A percentile compares a stretch with the other conserved stretches of the same genome.
These are phyloP conservation scores for Gadus macrocephalus DNA, from an alignment of 2,113 vertebrate genomes.

Conservation along the genomic window DNA sequence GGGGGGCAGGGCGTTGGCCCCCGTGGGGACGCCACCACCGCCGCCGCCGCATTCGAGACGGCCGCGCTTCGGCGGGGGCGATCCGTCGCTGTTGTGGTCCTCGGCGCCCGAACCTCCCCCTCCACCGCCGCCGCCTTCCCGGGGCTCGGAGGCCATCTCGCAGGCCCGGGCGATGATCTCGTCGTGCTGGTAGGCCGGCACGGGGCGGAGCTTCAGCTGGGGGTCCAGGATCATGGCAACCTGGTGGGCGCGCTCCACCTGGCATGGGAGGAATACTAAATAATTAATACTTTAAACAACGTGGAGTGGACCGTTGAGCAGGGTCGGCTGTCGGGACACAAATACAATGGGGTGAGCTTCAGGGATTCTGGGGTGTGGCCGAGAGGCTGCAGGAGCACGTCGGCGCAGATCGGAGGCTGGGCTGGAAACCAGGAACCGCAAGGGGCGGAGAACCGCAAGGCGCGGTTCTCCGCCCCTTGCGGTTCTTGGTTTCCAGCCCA, in stretches of 20 bases:
- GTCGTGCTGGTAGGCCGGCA: constrained; percentile 94
- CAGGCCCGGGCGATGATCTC: constrained; percentile 94
- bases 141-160: constrained; percentile 83
- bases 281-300: too few species aligned
- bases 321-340: too few species aligned
- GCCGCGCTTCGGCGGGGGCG: constrained; percentile 78
- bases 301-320: too few species aligned
- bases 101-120: constrained; percentile 74
- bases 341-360: too few species aligned
- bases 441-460: too few species aligned
- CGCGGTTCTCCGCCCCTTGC: too few species aligned
- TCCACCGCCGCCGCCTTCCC: constrained; percentile 73
- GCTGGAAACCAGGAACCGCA: too few species aligned
- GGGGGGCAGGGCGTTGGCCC: constrained; percentile 24
- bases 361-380: too few species aligned
- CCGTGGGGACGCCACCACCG: constrained; percentile 36
- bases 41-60: constrained; percentile 71
- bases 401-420: too few species aligned
- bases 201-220: constrained; percentile 90
- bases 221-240: constrained; percentile 98
- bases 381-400: too few species aligned
- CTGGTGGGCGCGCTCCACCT: constrained; percentile 91
- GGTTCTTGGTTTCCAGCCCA: too few species aligned
- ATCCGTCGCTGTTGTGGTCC: constrained; percentile 80
- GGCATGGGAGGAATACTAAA: background rate